Percentiles rank a stretch among this genome's conserved stretches.
These are phyloP conservation scores for Pseudochirops cupreus DNA, from an alignment of 2,797 vertebrate genomes.

Conservation along the genomic window DNA sequence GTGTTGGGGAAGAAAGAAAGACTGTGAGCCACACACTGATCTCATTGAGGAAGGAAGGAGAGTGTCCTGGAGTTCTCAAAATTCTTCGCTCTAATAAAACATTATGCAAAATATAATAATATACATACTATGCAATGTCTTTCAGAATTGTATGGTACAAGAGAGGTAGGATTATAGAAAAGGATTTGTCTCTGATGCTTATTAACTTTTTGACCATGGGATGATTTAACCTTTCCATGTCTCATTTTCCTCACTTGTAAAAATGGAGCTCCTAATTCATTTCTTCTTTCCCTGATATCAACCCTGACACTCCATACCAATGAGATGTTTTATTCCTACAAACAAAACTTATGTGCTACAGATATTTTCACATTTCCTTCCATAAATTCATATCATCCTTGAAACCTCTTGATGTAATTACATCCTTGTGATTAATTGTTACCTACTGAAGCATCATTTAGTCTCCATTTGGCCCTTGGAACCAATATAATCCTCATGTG, in stretches of 20 bases:
- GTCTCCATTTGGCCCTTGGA: conserved; percentile 68
- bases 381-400: not conserved
- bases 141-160: not conserved
- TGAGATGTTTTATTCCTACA: not conserved
- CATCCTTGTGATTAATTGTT: conserved; percentile 71
- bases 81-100: not conserved
- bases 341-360: not conserved
- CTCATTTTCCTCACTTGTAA: not conserved
- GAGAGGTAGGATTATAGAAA: not conserved
- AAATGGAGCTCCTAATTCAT: not conserved
- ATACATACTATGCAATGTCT: not conserved
- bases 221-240: not conserved
- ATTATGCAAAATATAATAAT: not conserved
- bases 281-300: not conserved
- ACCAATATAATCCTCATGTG: conserved; percentile 56
- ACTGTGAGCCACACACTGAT: not conserved
- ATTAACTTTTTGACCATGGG: not conserved
- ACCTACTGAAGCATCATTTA: conserved; percentile 37
- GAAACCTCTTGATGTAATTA: conserved; percentile 29
- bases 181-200: not conserved
- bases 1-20: not conserved
- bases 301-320: not conserved
- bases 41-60: not conserved
- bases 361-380: not conserved
- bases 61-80: not conserved